Base-by-base conservation (phyloP, 1,140 invertebrate genomes). In the Penaeus chinensis region DNA sequence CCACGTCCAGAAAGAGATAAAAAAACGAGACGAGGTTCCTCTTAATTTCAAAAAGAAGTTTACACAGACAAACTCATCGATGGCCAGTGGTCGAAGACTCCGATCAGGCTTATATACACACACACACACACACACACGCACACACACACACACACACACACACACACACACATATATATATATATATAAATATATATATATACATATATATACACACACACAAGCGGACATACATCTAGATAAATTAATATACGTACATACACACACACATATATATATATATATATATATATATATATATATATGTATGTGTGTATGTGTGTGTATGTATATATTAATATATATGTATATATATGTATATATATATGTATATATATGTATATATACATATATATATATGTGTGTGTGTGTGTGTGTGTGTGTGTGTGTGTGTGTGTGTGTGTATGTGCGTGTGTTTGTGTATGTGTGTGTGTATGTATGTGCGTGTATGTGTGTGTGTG, bases 381-480 rank as follows among this genome's bases (percentile, higher is more conserved):
- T 63, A 27, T 81, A 63, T 81, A 63, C 19, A 63, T 47, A 24
- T 69, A 24, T 69, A 24, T 69, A 32, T 69, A 69, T 78, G 20
- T 22, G n/a, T 78, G 22, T 78, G 20, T 42, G 20, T 78, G 20
- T 78, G 20, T 54, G 7, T 54, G 4, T 78, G 5, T 78, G 20
- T 78, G 20, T 78, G 5, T 37, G 20, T 78, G 54, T 37, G 20
- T 78, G 20, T 78, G 0, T 78, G 3, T 78, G 5, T 78, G 5
- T 78, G 20, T 78, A 22, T 42, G 18, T 37, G 37, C 47, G 4
- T 47, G 16, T 78, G 16, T 78, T 2, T 37, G 47, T 78, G 22
- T 78, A 18, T 78, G 16, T 42, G 16, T 32, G 22, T 32, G 47
- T 47, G 18, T 79, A 5, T 47, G 5, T 79, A 13, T 54, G 10